These are phyloP conservation scores for Dryomyza anilis DNA, from an alignment of 2,888 invertebrate genomes.

Conservation along the genomic window DNA sequence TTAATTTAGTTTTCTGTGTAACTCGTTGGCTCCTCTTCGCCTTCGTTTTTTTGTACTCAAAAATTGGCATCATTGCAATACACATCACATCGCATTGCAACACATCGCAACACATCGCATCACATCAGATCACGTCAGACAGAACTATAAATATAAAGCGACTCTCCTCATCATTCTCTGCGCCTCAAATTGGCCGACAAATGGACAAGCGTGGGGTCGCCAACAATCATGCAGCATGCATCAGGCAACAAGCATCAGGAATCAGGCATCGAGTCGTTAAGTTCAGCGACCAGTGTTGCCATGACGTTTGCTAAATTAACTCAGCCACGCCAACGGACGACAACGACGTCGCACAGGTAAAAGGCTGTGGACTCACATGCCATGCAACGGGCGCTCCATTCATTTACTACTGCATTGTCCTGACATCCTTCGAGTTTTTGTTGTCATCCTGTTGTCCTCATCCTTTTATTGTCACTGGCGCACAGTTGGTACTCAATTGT, in stretches of 20 bases:
- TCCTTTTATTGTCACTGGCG: no score
- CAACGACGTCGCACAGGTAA: no score
- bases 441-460: no score
- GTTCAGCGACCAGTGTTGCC: conserved; percentile 9
- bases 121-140: background rate
- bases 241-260: background rate
- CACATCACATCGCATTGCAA: background rate
- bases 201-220: background rate
- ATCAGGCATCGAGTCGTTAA: background rate
- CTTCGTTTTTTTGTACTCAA: no score
- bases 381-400: no score
- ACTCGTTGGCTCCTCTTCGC: no score
- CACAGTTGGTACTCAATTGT: no score
- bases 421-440: no score
- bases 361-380: no score
- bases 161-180: background rate
- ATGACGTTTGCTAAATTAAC: conserved; percentile 20
- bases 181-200: background rate
- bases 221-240: background rate
- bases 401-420: no score
- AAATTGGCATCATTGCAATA: background rate
- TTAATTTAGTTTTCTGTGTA: no score
- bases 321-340: conserved; percentile 1
- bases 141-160: background rate
- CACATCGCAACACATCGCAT: background rate